Evolutionary conservation across 2,888 invertebrate genomes (phyloP).

Genomic region (Alcis repandata): DNA sequence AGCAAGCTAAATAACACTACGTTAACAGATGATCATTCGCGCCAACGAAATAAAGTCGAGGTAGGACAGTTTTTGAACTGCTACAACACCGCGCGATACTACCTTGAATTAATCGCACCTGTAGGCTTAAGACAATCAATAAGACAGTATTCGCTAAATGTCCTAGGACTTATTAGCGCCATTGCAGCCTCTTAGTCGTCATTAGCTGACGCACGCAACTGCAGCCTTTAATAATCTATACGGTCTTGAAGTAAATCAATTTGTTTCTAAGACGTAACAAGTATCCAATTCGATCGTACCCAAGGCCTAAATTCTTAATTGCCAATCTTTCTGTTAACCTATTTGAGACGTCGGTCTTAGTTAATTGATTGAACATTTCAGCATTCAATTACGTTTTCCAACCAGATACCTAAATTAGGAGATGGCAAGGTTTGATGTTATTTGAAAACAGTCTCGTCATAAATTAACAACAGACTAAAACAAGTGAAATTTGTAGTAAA

Average conservation of each 20-base stretch:
- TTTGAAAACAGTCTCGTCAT: background rate
- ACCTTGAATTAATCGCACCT: conserved; percentile 12
- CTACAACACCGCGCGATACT: background rate
- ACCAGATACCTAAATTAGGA: background rate
- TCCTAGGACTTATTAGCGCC: conserved; percentile 35
- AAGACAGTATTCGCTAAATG: conserved; percentile 40
- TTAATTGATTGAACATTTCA: conserved; percentile 7
- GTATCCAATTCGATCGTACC: conserved; percentile 11
- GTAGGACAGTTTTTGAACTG: background rate
- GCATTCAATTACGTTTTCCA: background rate
- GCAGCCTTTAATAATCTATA: conserved; percentile 34
- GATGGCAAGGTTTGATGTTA: background rate
- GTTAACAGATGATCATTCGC: background rate
- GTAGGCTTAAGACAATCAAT: background rate
- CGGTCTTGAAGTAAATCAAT: conserved; percentile 25
- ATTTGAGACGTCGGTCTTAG: conserved; percentile 1
- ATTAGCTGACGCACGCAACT: conserved; percentile 45
- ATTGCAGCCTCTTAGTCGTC: conserved; percentile 39
- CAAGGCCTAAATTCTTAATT: conserved; percentile 22
- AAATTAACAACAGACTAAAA: background rate
- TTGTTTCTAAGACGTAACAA: conserved; percentile 18
- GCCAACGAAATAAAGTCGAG: background rate
- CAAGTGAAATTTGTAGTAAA: conserved; percentile 3
- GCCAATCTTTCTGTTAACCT: conserved; percentile 29
- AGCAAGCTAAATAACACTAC: background rate